Conservation (phyloP, 2,113 vertebrate genomes). For the Galemys pyrenaicus region DNA sequence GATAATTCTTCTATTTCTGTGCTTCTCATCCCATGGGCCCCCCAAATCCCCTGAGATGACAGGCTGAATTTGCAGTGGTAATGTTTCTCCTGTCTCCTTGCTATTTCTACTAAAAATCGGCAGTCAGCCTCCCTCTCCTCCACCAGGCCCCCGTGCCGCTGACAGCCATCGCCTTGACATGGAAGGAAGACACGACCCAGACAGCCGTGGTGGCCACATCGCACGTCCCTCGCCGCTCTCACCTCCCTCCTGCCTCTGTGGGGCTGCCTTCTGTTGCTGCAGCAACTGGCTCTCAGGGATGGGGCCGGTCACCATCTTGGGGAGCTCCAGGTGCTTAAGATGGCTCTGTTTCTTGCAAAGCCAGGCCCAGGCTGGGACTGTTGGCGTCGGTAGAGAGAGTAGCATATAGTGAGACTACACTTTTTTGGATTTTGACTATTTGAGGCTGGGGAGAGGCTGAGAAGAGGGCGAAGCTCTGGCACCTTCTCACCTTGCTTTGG, state of each 20-base stretch:
- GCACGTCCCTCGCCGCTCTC: not conserved
- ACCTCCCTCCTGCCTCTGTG: not conserved
- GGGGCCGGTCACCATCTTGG: not conserved
- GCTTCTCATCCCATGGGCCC: not conserved
- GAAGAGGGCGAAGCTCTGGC: not conserved
- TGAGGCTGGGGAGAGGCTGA: not conserved
- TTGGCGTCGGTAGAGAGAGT: not conserved
- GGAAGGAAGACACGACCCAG: not conserved
- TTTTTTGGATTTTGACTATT: not conserved
- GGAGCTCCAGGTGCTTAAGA: not conserved
- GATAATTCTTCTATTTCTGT: constrained; percentile 48
- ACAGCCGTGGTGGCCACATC: not conserved
- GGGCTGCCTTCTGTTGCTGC: not conserved
- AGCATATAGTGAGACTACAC: not conserved
- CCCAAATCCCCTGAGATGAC: not conserved
- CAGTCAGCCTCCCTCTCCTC: rapidly evolving
- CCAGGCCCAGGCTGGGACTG: not conserved
- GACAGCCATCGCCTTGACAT: not conserved
- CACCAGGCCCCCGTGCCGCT: not conserved
- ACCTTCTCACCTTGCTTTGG: not conserved
- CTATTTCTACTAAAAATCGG: not conserved
- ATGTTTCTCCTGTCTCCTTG: not conserved
- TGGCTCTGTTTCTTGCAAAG: not conserved
- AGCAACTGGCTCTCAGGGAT: not conserved
- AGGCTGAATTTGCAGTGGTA: not conserved